Conservation (phyloP, 2,113 vertebrate genomes). For the Nothobranchius kuhntae region DNA sequence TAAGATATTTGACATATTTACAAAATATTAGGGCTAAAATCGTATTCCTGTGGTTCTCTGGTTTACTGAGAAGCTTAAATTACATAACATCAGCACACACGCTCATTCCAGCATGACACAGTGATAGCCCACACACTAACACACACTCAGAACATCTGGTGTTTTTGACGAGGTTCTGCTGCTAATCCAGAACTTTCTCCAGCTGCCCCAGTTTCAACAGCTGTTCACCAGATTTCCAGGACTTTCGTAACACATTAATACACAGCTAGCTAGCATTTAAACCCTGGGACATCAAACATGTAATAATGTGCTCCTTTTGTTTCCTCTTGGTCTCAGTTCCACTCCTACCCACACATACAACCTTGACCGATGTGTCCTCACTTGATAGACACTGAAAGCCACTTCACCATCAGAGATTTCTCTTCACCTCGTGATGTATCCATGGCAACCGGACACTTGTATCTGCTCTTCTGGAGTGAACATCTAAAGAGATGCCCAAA, state of each 20-base stretch:
- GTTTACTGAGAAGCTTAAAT: too few relatives aligned
- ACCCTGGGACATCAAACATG: background rate
- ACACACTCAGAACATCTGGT: conserved; percentile 33
- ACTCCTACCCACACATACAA: background rate
- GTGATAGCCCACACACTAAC: conserved; percentile 6
- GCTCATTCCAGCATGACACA: background rate
- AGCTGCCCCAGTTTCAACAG: background rate
- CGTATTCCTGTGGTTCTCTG: background rate
- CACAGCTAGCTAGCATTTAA: background rate
- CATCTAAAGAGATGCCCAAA: conserved; percentile 8
- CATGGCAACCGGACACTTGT: conserved; percentile 53
- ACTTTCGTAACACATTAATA: conserved; percentile 12
- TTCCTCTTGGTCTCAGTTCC: background rate
- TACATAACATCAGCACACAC: too few relatives aligned
- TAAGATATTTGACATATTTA: too few relatives aligned
- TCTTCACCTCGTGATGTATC: conserved; percentile 53
- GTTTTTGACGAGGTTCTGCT: conserved; percentile 11
- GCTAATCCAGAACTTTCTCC: conserved; percentile 14
- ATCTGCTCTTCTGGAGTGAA: conserved; percentile 23
- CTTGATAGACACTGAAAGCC: conserved; percentile 13
- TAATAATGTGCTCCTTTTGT: background rate
- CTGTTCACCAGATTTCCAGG: conserved; percentile 14
- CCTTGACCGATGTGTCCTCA: conserved; percentile 1
- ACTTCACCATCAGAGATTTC: conserved; percentile 52
- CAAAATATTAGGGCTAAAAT: background rate